Conservation (phyloP, 2,797 vertebrate species). For the Betta splendens region DNA sequence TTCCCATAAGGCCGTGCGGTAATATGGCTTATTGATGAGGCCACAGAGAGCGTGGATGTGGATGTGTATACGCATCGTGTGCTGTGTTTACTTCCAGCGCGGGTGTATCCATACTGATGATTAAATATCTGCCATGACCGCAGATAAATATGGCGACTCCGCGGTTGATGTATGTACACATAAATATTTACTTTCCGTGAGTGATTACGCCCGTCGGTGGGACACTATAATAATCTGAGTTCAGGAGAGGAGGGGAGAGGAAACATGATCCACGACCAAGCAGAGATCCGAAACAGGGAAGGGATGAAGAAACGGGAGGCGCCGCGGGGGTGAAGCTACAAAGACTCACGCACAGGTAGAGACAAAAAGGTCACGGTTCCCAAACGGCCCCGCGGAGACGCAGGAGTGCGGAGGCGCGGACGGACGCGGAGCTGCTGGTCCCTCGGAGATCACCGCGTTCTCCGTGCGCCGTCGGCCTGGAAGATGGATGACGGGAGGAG, state of each 20-base stretch:
- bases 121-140: conserved; percentile 42
- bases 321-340: conserved; percentile 48
- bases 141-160: conserved; percentile 45
- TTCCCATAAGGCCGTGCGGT: conserved; percentile 67
- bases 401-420: conserved; percentile 53
- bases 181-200: conserved; percentile 41
- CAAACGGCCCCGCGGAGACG: conserved; percentile 39
- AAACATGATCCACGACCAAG: conserved; percentile 10
- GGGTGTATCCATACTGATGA: conserved; percentile 12
- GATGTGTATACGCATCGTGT: conserved; percentile 17
- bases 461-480: conserved; percentile 63
- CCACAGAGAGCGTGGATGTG: conserved; percentile 35
- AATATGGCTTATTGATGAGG: conserved; percentile 74
- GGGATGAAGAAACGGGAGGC: conserved; percentile 45
- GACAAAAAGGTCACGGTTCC: conserved; percentile 16
- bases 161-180: conserved; percentile 28
- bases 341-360: conserved; percentile 20
- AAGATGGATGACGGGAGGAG: conserved; percentile 51
- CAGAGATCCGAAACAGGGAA: conserved; percentile 39
- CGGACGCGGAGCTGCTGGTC: conserved; percentile 50
- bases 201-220: conserved; percentile 22
- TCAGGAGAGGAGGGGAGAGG: conserved; percentile 13
- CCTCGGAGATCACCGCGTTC: conserved; percentile 61
- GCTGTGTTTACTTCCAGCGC: conserved; percentile 36
- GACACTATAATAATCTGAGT: conserved; percentile 7